Conservation (phyloP, 2,888 invertebrate species). For the Osmoderma eremita region DNA sequence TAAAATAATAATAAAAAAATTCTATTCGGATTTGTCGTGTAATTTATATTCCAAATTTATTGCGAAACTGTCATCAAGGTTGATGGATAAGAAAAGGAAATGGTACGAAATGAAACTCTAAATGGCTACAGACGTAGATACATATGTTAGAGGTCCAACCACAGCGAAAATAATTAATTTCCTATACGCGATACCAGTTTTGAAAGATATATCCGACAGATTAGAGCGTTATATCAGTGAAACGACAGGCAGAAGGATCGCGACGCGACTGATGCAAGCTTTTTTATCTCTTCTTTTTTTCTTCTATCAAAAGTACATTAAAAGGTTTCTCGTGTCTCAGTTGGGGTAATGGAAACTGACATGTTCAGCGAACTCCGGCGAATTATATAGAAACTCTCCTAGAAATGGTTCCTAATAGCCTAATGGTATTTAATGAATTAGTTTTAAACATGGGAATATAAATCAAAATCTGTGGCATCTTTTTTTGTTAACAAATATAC, state of each 20-base stretch:
- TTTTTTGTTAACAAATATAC: background rate
- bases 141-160: no score
- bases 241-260: conserved; percentile 2
- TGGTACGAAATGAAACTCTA: no score
- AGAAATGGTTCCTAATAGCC: conserved; percentile 12
- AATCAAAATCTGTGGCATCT: background rate
- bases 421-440: conserved; percentile 13
- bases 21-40: no score
- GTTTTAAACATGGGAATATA: conserved; percentile 2
- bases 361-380: conserved; percentile 20
- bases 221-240: conserved; percentile 8
- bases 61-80: no score
- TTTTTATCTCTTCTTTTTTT: conserved; percentile 1
- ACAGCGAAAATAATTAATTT: conserved; percentile 16
- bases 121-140: no score
- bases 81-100: no score
- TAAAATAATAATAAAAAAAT: no score
- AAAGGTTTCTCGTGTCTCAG: conserved; percentile 23
- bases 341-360: conserved; percentile 11
- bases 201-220: conserved; percentile 13
- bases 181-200: background rate
- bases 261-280: conserved; percentile 17
- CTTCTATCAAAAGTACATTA: conserved; percentile 33
- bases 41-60: no score
- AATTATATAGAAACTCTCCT: background rate